Base-by-base conservation (phyloP, 2,797 vertebrate genomes). In the Chiroxiphia lanceolata region DNA sequence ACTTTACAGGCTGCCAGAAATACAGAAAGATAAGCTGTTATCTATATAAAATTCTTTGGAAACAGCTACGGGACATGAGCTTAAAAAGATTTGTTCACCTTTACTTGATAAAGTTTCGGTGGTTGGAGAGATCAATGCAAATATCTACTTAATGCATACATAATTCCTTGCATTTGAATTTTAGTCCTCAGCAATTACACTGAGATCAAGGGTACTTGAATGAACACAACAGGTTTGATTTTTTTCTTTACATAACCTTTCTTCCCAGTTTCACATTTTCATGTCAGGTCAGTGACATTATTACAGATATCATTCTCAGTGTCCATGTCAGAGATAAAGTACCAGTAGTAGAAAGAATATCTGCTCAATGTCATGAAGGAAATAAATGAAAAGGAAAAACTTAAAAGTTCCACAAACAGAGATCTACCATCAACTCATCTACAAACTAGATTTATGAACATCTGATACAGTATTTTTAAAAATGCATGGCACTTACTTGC, bases 321-420 rank as follows among this genome's bases (percentile, higher is more conserved):
- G 59, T 42, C 33, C 36, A 11, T 56, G 26, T 74, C 38, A 64
- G 61, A 91, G 34, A 90, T 25, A 53, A 88, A 48, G 13, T 56
- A 47, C 12, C 45, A 69, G n/a, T 31, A 75, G 7, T 20, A 83
- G 2, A 5, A 87, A 56, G 31, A 76, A 9, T 47, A 44, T 88
- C 56, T 81, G n/a, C 13, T 70, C 36, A 60, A 16, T 36, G 29
- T 68, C 81, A 83, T 31, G 17, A 68, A 13, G 45, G n/a, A 93
- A 96, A 97, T 93, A 16, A 79, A 54, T 71, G 33, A 71, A 79
- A 65, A 87, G 27, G 47, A 60, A 81, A 93, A 92, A 45, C 5
- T 27, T 42, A 76, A 61, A 61, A 76, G 10, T 33, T 78, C 17
- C 53, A 14, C 15, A 54, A 70, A 69, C 31, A 31, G 8, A 76